Conservation (phyloP, 2,113 vertebrate species). For the Zeus faber region DNA sequence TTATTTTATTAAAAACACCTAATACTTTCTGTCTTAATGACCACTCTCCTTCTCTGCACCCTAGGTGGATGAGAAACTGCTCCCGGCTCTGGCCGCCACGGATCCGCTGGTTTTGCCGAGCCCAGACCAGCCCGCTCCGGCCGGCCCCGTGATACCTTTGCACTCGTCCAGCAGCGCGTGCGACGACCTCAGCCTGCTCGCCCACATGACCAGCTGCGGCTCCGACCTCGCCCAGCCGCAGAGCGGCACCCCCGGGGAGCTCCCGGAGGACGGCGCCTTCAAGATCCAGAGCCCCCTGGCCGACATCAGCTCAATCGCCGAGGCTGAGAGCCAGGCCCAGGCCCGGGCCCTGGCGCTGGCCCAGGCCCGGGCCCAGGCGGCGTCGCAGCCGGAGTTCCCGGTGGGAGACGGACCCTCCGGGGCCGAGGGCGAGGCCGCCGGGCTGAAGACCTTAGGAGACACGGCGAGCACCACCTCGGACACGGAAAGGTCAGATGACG, state of each 20-base stretch:
- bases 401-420: no score
- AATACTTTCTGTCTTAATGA: not conserved
- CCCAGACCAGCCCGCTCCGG: conserved; percentile 72
- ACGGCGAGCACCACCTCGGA: conserved; percentile 80
- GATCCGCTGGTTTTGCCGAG: conserved; percentile 86
- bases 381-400: conserved; percentile 74
- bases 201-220: conserved; percentile 85
- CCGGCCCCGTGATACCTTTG: conserved; percentile 76
- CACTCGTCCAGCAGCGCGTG: conserved; percentile 76
- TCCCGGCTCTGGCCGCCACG: conserved; percentile 86
- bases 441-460: conserved; percentile 89
- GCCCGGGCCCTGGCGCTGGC: conserved; percentile 85
- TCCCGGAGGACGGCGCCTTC: conserved; percentile 72
- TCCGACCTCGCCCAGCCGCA: conserved; percentile 84
- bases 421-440: conserved; percentile 76
- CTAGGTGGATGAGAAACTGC: conserved; percentile 89
- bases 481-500: conserved; percentile 96
- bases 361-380: conserved; percentile 77
- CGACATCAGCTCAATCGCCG: conserved; percentile 83
- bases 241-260: conserved; percentile 79
- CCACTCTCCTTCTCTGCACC: not conserved
- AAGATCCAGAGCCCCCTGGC: conserved; percentile 81
- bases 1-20: not conserved
- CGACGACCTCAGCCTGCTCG: conserved; percentile 93
- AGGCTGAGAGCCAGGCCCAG: conserved; percentile 86